Conservation (phyloP, 2,888 invertebrate species). For the Gerris lacustris region DNA sequence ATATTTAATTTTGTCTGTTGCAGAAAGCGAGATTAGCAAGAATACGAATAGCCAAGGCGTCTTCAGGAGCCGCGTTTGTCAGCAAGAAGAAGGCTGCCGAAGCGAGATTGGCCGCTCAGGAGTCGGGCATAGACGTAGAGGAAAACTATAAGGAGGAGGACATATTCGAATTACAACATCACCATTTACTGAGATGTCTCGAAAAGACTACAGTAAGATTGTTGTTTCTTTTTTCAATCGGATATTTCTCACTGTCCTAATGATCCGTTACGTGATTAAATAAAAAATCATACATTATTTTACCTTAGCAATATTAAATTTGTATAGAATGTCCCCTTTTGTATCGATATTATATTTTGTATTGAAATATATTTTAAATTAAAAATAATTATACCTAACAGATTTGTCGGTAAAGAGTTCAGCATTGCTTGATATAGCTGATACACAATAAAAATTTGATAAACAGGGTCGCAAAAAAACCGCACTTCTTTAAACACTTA, state of each 20-base stretch:
- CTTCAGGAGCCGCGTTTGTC: constrained; percentile 95
- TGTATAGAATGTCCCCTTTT: too few species aligned
- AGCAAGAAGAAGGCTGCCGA: constrained; percentile 98
- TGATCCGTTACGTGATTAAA: neutral
- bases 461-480: too few species aligned
- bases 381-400: too few species aligned
- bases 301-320: too few species aligned
- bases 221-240: constrained; percentile 11
- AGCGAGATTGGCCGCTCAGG: constrained; percentile 81
- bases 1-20: constrained; percentile 34
- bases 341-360: too few species aligned
- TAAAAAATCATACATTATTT: too few species aligned
- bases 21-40: constrained; percentile 98
- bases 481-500: too few species aligned
- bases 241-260: constrained; percentile 8
- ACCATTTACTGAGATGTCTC: constrained; percentile 90
- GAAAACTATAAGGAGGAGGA: constrained; percentile 85
- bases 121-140: constrained; percentile 82
- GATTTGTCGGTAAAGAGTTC: too few species aligned
- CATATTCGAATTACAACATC: constrained; percentile 97
- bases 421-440: too few species aligned
- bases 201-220: constrained; percentile 88
- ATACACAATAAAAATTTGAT: too few species aligned
- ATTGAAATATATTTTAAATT: too few species aligned
- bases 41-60: constrained; percentile 96